phyloP scores from a whole-genome alignment of 1,140 invertebrate genomes.

The Globodera rostochiensis region DNA sequence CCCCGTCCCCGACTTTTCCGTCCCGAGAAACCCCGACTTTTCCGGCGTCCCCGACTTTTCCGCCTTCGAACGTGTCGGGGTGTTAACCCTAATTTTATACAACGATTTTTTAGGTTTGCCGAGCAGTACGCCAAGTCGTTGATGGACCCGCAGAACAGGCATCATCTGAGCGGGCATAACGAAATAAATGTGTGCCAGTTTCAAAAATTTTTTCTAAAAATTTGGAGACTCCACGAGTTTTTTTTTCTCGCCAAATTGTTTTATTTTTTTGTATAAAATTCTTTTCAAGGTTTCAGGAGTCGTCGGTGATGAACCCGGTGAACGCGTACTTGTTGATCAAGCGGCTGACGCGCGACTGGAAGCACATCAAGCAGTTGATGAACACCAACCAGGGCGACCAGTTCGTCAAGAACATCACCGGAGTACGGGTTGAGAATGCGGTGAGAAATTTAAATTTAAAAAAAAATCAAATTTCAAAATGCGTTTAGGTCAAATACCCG shows the following conservation, averaged over 20 bases:
- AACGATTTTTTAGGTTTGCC: constrained; percentile 19
- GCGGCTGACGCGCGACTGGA: constrained; percentile 45
- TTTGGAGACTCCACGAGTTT: not conserved
- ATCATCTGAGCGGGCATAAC: not conserved
- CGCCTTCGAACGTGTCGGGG: too few relatives aligned
- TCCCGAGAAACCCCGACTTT: not conserved
- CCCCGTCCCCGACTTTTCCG: too few relatives aligned
- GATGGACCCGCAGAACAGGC: not conserved
- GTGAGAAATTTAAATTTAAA: constrained; percentile 20
- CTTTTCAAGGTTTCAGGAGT: constrained; percentile 21
- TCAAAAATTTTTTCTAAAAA: not conserved
- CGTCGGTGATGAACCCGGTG: constrained; percentile 48
- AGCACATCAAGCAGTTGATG: constrained; percentile 41
- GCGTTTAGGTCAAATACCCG: constrained; percentile 65
- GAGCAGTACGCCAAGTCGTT: constrained; percentile 34
- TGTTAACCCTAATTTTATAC: not conserved
- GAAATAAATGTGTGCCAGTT: constrained; percentile 11
- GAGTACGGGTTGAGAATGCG: constrained; percentile 42
- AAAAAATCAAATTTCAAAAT: constrained; percentile 4
- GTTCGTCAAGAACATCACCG: constrained; percentile 57
- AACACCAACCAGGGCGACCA: constrained; percentile 45
- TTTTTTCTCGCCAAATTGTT: too few relatives aligned
- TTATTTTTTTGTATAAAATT: not conserved
- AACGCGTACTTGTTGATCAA: constrained; percentile 55
- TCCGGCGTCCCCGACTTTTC: not conserved